Conservation (phyloP, 1,140 invertebrate species). For the Brachionus calyciflorus region DNA sequence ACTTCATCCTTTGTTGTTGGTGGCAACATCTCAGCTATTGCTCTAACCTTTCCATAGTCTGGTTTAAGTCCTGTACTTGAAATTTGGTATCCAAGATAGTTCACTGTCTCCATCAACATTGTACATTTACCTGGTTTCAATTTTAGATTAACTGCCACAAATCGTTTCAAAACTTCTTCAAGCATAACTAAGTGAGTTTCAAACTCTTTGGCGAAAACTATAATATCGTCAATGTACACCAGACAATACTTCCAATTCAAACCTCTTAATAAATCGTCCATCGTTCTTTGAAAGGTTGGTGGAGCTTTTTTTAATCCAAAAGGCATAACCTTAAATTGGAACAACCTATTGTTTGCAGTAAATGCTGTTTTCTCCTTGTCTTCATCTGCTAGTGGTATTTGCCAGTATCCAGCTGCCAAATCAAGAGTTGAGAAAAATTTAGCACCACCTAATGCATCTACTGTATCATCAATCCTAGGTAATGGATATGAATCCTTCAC, state of each 20-base stretch:
- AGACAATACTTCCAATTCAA: conserved; percentile 2
- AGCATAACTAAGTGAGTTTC: conserved; percentile 48
- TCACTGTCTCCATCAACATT: background rate
- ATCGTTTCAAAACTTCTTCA: background rate
- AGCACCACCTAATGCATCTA: no score
- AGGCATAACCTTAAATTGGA: conserved; percentile 54
- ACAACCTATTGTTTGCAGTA: conserved; percentile 19
- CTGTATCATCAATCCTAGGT: no score
- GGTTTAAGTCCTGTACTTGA: background rate
- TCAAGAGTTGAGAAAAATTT: conserved; percentile 55
- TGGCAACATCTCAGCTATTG: conserved; percentile 50
- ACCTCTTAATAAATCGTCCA: conserved; percentile 49
- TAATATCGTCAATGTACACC: conserved; percentile 18
- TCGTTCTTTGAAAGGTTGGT: conserved; percentile 54
- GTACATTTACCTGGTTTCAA: background rate
- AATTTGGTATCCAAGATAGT: background rate
- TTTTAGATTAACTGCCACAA: background rate
- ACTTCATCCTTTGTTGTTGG: conserved; percentile 52
- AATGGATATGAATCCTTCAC: background rate
- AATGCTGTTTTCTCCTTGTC: conserved; percentile 51
- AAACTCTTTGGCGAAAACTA: background rate
- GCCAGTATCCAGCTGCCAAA: conserved; percentile 55
- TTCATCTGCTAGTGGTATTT: conserved; percentile 51
- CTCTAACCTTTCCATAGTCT: conserved; percentile 47
- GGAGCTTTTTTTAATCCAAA: conserved; percentile 59